Evolutionary conservation across 2,888 invertebrate species (phyloP), one percentile per base, ranked within the genome.

Genomic region (Andrena minutula): DNA sequence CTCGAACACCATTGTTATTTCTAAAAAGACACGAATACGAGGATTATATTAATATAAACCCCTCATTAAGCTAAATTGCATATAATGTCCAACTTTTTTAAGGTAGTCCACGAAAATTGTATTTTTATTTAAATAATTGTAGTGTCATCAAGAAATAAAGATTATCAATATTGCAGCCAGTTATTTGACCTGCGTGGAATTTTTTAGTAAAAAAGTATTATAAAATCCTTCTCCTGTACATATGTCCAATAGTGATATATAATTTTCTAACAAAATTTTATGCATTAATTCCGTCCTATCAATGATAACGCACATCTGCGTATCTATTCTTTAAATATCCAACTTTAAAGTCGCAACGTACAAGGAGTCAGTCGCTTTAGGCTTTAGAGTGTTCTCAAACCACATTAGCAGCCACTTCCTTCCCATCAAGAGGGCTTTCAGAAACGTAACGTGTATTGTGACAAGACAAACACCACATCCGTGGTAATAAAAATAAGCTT

Each of bases 381-480:
- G 41, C 41, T 8, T 12, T 32, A 53, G 32, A 20, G 41, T 64
- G 51, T 56, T 69, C 41, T 41, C 4, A 16, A 65, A 84, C 83
- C 82, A 30, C 82, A 78, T 82, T 79, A 60, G 56, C n/a, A 47
- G 23, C 79, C 70, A 49, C 75, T 82, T 87, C 84, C 87, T 82
- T 63, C 41, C 28, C 71, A 58, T 63, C 64, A 61, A 75, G 66
- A 66, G 56, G 64, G 53, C 35, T 83, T 79, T 30, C 60, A 60
- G 64, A 16, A 78, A 63, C 73, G 60, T 41, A 51, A 73, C 32
- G 65, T 77, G 23, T 51, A 66, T 32, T 28, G 65, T 82, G 88
- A 87, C 88, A 87, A 89, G 87, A 90, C 84, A 88, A 85, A 83
- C 73, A 60, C 86, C 89, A 84, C 88, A 79, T 89, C 85, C 89